These are phyloP conservation scores for Panzeria rudis DNA, from an alignment of 2,888 invertebrate species.

Conservation along the genomic window DNA sequence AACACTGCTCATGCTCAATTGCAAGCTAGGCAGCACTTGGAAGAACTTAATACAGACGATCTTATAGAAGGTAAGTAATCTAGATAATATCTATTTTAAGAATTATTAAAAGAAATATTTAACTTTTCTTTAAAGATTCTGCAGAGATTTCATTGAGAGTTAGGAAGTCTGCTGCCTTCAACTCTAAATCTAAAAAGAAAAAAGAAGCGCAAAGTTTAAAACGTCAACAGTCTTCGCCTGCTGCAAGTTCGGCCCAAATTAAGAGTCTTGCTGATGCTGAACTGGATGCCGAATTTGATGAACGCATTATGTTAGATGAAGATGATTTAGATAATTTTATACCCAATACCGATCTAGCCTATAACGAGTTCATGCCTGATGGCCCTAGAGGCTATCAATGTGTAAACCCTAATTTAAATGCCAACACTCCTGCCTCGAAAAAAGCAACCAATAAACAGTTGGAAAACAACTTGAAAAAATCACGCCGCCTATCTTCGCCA, in stretches of 20 bases:
- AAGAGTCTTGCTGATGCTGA: constrained; percentile 73
- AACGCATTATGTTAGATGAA: constrained; percentile 85
- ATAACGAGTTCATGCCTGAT: constrained; percentile 83
- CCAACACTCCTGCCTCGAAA: constrained; percentile 72
- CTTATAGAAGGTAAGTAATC: constrained; percentile 57
- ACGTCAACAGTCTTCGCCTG: constrained; percentile 83
- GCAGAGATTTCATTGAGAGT: constrained; percentile 33
- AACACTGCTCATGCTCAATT: constrained; percentile 80
- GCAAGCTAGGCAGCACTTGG: constrained; percentile 70
- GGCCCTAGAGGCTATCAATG: constrained; percentile 82
- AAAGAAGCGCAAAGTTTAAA: constrained; percentile 83
- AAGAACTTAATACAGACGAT: constrained; percentile 66
- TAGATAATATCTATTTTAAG: background rate
- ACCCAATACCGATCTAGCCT: constrained; percentile 84
- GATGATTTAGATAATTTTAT: constrained; percentile 85
- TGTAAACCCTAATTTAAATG: constrained; percentile 73
- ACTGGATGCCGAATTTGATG: constrained; percentile 78
- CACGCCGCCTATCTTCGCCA: constrained; percentile 86
- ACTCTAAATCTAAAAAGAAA: constrained; percentile 73
- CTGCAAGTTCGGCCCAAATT: constrained; percentile 73
- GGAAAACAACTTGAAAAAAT: constrained; percentile 71
- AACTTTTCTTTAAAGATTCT: constrained; percentile 41
- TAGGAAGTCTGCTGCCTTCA: constrained; percentile 36
- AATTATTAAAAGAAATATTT: background rate
- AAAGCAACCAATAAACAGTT: constrained; percentile 51